Conservation (phyloP, 1,140 invertebrate genomes). For the Nomia melanderi region DNA sequence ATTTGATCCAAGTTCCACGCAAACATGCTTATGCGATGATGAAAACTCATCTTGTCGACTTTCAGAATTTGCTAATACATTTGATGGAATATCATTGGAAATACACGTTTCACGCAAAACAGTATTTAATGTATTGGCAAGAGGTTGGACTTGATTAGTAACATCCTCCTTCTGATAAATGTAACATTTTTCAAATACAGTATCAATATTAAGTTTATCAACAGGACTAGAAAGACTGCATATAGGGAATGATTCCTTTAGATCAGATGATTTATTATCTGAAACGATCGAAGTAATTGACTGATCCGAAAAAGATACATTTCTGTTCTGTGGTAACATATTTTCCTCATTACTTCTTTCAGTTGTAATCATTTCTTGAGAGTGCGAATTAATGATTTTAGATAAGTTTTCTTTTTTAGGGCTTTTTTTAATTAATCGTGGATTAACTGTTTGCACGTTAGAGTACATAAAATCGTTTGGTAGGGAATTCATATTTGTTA, state of each 20-base stretch:
- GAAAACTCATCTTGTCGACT: slow-evolving; percentile 10
- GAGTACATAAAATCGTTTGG: slow-evolving; percentile 55
- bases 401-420: slow-evolving; percentile 23
- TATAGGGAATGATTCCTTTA: slow-evolving; percentile 19
- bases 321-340: background rate
- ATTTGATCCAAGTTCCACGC: slow-evolving; percentile 6
- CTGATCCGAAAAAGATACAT: background rate
- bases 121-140: slow-evolving; percentile 3
- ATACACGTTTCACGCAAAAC: slow-evolving; percentile 23
- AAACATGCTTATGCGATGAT: slow-evolving; percentile 12
- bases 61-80: slow-evolving; percentile 19
- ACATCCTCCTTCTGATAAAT: slow-evolving; percentile 26
- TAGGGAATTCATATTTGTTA: slow-evolving; percentile 53
- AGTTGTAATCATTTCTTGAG: background rate
- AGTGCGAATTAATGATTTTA: background rate
- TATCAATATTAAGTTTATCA: slow-evolving; percentile 36
- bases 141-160: slow-evolving; percentile 19
- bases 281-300: slow-evolving; percentile 22
- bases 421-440: slow-evolving; percentile 52
- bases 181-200: slow-evolving; percentile 32
- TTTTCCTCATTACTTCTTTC: background rate
- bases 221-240: slow-evolving; percentile 21
- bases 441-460: slow-evolving; percentile 54
- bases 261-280: slow-evolving; percentile 22
- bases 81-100: slow-evolving; percentile 26